These are phyloP conservation scores for Otocyon megalotis DNA, from an alignment of 2,113 vertebrate species.

Conservation along the genomic window DNA sequence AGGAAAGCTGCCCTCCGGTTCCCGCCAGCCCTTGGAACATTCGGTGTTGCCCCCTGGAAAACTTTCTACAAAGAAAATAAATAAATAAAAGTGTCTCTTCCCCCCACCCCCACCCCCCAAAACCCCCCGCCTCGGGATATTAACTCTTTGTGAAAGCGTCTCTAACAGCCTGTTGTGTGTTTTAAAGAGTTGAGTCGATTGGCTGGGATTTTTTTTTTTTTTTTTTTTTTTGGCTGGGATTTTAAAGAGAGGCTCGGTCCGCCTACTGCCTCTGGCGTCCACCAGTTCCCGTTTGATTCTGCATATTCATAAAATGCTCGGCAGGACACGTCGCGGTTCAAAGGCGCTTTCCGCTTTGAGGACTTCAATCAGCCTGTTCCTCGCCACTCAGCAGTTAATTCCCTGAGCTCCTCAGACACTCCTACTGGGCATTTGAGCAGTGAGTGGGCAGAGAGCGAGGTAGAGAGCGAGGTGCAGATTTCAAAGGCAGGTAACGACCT, in stretches of 20 bases:
- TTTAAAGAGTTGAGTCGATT: constrained; percentile 65
- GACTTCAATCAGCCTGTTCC: constrained; percentile 69
- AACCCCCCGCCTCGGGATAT: not conserved
- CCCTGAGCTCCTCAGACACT: constrained; percentile 56
- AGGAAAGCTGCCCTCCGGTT: not conserved
- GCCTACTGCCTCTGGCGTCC: constrained; percentile 52
- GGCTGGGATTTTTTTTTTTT: constrained; percentile 62
- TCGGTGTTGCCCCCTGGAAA: not conserved
- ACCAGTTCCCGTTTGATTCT: constrained; percentile 69
- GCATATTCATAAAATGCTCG: constrained; percentile 76
- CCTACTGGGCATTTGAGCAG: constrained; percentile 61
- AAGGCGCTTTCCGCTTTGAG: constrained; percentile 56
- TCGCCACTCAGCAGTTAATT: constrained; percentile 55
- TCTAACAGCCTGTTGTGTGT: constrained; percentile 44
- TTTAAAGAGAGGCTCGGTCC: constrained; percentile 57
- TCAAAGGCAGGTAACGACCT: constrained; percentile 29
- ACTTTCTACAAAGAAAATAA: constrained; percentile 59
- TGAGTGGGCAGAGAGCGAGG: constrained; percentile 38
- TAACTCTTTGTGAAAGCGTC: constrained; percentile 56
- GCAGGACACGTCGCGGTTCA: constrained; percentile 70
- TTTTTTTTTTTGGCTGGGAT: constrained; percentile 51
- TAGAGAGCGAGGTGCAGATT: constrained; percentile 43
- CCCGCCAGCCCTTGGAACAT: not conserved
- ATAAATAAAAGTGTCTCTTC: not conserved
- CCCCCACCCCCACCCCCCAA: not conserved